A percentile compares a stretch with the other conserved stretches of the same genome.
phyloP scores from a whole-genome alignment of 2,113 vertebrate species.

The Nycticebus coucang region DNA sequence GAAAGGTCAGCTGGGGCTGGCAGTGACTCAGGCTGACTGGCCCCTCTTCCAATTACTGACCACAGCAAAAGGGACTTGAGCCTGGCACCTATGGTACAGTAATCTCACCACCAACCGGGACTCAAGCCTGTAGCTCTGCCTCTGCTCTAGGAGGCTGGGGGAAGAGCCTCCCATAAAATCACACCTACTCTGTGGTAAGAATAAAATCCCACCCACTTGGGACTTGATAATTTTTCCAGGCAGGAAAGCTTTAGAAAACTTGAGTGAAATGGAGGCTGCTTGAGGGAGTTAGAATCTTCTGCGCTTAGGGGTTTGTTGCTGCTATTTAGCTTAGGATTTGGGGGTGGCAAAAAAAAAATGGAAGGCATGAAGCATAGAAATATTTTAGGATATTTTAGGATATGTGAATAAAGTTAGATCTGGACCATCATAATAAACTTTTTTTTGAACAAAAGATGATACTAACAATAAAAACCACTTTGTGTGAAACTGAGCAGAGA shows the following conservation, averaged over 20 bases:
- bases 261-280: neutral
- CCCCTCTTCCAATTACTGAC: neutral
- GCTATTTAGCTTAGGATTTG: neutral
- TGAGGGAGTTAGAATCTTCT: neutral
- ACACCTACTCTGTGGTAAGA: conserved; percentile 67
- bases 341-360: neutral
- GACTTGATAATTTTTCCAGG: conserved; percentile 25
- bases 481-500: neutral
- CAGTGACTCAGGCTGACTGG: neutral
- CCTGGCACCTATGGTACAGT: neutral
- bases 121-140: neutral
- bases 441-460: conserved; percentile 12
- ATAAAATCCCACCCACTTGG: conserved; percentile 66
- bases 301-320: neutral
- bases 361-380: neutral
- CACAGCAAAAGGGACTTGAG: neutral
- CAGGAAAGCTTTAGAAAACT: conserved; percentile 3
- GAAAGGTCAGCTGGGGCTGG: neutral
- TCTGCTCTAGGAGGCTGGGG: conserved; percentile 38
- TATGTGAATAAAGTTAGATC: neutral
- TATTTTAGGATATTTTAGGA: conserved; percentile 42
- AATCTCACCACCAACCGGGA: neutral
- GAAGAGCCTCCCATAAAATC: neutral
- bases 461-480: conserved; percentile 72
- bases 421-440: neutral